These are phyloP conservation scores for Platichthys stellatus DNA, from an alignment of 2,113 vertebrate genomes.

Conservation along the genomic window DNA sequence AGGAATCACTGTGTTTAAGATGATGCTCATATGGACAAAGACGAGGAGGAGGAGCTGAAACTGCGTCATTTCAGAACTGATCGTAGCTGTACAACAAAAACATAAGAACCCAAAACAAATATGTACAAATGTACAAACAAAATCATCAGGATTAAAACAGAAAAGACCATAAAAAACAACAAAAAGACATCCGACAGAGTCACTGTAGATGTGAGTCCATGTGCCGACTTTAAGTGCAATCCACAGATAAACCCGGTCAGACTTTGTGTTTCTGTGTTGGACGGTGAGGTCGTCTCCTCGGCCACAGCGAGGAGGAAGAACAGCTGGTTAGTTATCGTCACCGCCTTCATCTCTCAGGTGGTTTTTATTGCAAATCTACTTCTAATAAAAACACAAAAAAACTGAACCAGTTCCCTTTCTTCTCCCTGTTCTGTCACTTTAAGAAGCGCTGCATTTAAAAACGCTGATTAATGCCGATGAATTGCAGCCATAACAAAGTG, in stretches of 20 bases:
- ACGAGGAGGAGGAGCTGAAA: slow-evolving; percentile 6
- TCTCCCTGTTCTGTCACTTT: neutral
- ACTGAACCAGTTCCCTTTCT: slow-evolving; percentile 62
- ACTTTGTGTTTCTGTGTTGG: neutral
- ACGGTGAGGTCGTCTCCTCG: neutral
- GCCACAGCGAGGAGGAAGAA: slow-evolving; percentile 37
- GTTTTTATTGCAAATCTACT: slow-evolving; percentile 11
- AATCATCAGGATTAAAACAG: slow-evolving; percentile 50
- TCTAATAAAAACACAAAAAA: slow-evolving; percentile 8
- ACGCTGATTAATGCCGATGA: neutral
- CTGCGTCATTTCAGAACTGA: slow-evolving; percentile 47
- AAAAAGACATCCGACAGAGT: slow-evolving; percentile 3
- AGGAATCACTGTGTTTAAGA: neutral
- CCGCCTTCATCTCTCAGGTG: neutral
- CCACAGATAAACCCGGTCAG: slow-evolving; percentile 30
- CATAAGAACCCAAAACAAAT: slow-evolving; percentile 37
- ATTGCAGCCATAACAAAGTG: too few species aligned
- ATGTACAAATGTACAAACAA: slow-evolving; percentile 66
- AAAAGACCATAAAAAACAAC: slow-evolving; percentile 3
- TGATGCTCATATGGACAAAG: neutral
- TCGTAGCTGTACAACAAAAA: slow-evolving; percentile 47
- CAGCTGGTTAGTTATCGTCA: slow-evolving; percentile 57
- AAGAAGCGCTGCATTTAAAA: neutral
- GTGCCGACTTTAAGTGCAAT: slow-evolving; percentile 45
- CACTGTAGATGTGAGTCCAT: slow-evolving; percentile 16